Percentiles rank a stretch among this genome's conserved stretches.
phyloP scores from a whole-genome alignment of 2,888 invertebrate species.

The Dromius quadrimaculatus region DNA sequence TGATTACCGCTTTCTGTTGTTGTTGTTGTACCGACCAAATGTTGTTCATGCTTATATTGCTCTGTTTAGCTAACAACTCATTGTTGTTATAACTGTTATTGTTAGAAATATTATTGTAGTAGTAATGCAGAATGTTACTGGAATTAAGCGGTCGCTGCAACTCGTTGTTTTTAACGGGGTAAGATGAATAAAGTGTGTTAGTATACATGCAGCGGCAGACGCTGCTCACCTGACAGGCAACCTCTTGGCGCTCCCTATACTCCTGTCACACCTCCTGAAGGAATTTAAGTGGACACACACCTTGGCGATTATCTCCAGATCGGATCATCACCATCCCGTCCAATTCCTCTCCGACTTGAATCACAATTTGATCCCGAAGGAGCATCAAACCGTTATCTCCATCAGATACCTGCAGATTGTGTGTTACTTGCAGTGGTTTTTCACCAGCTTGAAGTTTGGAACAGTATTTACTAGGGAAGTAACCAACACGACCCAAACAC shows the following conservation, averaged over 20 bases:
- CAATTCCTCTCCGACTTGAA: conserved; percentile 90
- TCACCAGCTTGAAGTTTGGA: conserved; percentile 91
- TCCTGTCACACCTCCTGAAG: conserved; percentile 94
- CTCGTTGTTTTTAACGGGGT: conserved; percentile 11
- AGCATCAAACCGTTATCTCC: conserved; percentile 85
- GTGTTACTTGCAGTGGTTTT: conserved; percentile 87
- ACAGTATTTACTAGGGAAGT: conserved; percentile 95
- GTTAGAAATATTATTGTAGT: conserved; percentile 65
- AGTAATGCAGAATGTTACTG: conserved; percentile 64
- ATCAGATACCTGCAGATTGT: conserved; percentile 88
- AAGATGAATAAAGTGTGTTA: conserved; percentile 58
- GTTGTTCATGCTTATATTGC: conserved; percentile 63
- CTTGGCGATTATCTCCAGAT: conserved; percentile 92
- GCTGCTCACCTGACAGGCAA: conserved; percentile 61
- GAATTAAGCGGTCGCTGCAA: conserved; percentile 56
- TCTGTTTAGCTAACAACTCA: conserved; percentile 59
- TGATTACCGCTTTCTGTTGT: conserved; percentile 54
- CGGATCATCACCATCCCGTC: conserved; percentile 95
- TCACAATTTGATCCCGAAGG: conserved; percentile 93
- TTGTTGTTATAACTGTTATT: conserved; percentile 62
- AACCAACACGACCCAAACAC: conserved; percentile 89
- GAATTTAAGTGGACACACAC: conserved; percentile 93
- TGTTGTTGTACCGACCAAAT: conserved; percentile 58
- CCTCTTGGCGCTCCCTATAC: conserved; percentile 65
- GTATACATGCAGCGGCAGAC: conserved; percentile 58